Evolutionary conservation across 1,140 invertebrate species (phyloP).

Genomic region (Drosophila virilis): DNA sequence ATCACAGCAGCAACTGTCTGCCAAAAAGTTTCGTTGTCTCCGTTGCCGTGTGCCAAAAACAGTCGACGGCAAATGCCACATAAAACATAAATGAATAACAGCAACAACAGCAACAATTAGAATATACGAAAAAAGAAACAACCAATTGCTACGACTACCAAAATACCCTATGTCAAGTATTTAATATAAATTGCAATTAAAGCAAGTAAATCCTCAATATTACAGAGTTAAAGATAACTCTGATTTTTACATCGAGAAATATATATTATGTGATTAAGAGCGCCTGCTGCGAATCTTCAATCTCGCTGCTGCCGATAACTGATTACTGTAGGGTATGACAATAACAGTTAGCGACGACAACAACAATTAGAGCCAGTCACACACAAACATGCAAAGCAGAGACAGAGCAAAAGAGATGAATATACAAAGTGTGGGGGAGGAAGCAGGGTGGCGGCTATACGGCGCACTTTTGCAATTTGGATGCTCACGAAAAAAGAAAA

Average conservation of each 20-base stretch:
- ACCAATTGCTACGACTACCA: not conserved
- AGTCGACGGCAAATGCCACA: conserved; percentile 56
- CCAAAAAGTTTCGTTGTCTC: conserved; percentile 57
- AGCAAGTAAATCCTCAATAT: not conserved
- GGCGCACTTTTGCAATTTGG: conserved; percentile 51
- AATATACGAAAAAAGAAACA: not conserved
- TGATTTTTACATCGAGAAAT: not conserved
- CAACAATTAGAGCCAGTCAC: conserved; percentile 15
- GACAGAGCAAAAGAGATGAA: conserved; percentile 7
- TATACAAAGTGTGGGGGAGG: not conserved
- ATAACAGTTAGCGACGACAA: conserved; percentile 6
- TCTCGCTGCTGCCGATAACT: too few species aligned
- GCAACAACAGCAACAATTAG: conserved; percentile 58
- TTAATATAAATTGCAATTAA: not conserved
- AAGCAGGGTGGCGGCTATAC: conserved; percentile 2
- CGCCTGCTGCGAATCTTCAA: too few species aligned
- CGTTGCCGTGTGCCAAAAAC: conserved; percentile 35
- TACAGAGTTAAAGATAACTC: not conserved
- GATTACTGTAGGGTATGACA: conserved; percentile 16
- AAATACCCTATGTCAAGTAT: not conserved
- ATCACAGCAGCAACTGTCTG: conserved; percentile 55
- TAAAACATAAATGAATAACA: conserved; percentile 80
- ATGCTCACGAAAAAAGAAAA: conserved; percentile 29
- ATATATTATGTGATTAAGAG: too few species aligned
- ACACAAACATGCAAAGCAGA: conserved; percentile 3